Base-by-base conservation (phyloP, 2,888 invertebrate species). In the Actias luna region DNA sequence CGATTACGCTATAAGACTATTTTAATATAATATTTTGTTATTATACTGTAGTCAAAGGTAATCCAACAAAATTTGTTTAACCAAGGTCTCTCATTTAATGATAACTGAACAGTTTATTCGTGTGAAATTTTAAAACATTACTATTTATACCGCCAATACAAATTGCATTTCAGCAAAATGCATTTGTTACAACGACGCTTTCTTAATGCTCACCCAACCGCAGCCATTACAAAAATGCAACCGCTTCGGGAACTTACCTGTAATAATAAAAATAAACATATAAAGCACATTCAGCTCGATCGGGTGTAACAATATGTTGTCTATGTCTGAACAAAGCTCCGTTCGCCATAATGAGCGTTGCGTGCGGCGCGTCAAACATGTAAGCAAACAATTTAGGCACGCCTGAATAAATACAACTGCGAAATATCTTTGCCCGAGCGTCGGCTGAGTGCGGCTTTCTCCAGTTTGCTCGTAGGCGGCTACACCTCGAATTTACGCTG, bases 301-400 rank as follows among this genome's bases (percentile, higher is more conserved):
- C 76, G 88, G 85, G 83, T 84, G 85, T 87, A 88, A 89, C 87
- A 88, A 87, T 88, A 85, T 87, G 85, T 89, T 88, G 85, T 87
- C 83, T 88, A 87, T 88, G 88, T 84, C 81, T 86, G 88, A 90
- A 90, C 88, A 91, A 91, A 90, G 90, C 86, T 75, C 78, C 83
- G 84, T 84, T 85, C 79, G 80, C 85, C 84, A 82, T 92, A 92
- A 92, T 92, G 92, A 92, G 89, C 86, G 86, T 88, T 91, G 91
- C 89, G 90, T 91, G 89, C 85, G 87, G 85, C 85, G 91, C 88
- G 90, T 91, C 92, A 90, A 90, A 92, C 91, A 88, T 90, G 88
- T 92, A 90, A 90, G 89, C 89, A 92, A 92, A 92, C 92, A 91
- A 88, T 89, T 92, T 91, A 88, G 88, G 87, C 80, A 88, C 88